Conservation (phyloP, 2,888 invertebrate genomes). For the Syritta pipiens region DNA sequence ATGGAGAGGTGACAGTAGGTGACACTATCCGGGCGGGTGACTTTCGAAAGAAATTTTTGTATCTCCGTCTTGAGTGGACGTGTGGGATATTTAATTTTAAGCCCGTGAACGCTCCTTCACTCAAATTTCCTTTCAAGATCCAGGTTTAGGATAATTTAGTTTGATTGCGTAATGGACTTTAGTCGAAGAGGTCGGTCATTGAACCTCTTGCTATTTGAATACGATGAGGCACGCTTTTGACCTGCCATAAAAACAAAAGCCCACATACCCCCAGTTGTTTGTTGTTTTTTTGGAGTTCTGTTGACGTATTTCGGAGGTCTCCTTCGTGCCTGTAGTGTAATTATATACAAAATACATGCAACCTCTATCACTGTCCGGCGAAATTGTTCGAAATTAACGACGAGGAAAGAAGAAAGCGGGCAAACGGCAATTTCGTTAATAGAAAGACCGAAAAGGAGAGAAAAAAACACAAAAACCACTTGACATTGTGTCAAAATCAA, state of each 20-base stretch:
- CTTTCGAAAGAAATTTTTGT: neutral
- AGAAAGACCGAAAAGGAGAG: slow-evolving; percentile 9
- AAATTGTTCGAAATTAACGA: slow-evolving; percentile 47
- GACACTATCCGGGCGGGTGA: slow-evolving; percentile 24
- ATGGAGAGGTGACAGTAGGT: slow-evolving; percentile 10
- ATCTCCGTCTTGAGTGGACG: neutral
- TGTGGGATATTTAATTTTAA: slow-evolving; percentile 15
- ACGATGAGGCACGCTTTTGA: slow-evolving; percentile 3
- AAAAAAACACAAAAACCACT: slow-evolving; percentile 27
- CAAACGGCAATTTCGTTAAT: slow-evolving; percentile 41
- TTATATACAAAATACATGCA: slow-evolving; percentile 49
- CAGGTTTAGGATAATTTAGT: slow-evolving; percentile 4
- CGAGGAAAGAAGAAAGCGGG: slow-evolving; percentile 19
- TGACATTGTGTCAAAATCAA: slow-evolving; percentile 53
- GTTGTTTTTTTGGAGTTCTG: neutral
- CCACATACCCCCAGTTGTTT: neutral
- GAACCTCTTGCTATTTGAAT: slow-evolving; percentile 34
- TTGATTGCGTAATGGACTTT: slow-evolving; percentile 17
- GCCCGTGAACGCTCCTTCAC: slow-evolving; percentile 30
- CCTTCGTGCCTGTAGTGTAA: slow-evolving; percentile 10
- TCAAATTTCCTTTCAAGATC: neutral
- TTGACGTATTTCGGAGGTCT: slow-evolving; percentile 33
- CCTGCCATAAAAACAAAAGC: neutral
- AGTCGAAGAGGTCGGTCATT: slow-evolving; percentile 25
- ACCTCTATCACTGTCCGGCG: slow-evolving; percentile 21